phyloP scores from a whole-genome alignment of 2,888 invertebrate species.

The Teleiodes luculella region DNA sequence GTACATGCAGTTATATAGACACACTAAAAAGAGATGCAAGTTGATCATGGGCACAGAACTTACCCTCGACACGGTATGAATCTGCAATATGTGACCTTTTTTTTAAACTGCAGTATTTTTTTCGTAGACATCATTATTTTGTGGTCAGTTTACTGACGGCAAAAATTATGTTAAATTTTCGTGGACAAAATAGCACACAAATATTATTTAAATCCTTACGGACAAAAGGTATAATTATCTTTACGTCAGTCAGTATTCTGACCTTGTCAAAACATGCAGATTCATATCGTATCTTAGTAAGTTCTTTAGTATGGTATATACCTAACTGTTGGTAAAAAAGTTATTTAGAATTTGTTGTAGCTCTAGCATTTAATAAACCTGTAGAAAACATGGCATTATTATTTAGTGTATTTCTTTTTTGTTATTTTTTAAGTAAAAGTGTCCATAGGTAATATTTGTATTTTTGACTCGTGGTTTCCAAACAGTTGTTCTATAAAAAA shows the following conservation, averaged over 20 bases:
- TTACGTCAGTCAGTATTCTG: not conserved
- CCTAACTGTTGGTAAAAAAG: not conserved
- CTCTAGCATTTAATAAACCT: no score
- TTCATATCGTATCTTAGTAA: constrained; percentile 13
- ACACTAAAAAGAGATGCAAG: constrained; percentile 62
- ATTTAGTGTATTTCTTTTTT: no score
- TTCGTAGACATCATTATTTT: not conserved
- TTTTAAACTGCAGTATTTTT: not conserved
- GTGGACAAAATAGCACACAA: not conserved
- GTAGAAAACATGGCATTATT: no score
- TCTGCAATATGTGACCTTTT: constrained; percentile 7
- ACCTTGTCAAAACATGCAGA: constrained; percentile 4
- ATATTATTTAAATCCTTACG: no score
- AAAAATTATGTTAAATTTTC: not conserved
- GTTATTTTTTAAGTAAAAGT: no score
- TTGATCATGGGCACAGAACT: constrained; percentile 42
- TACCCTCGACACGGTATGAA: constrained; percentile 65
- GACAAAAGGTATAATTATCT: not conserved
- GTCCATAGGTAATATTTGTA: no score
- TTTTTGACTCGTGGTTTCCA: no score
- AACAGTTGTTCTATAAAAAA: no score
- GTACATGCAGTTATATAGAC: constrained; percentile 34
- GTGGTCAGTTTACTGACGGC: not conserved
- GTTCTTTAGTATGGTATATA: not conserved
- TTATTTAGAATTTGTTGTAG: not conserved